phyloP scores from a whole-genome alignment of 2,888 invertebrate genomes.

The Chesias legatella region DNA sequence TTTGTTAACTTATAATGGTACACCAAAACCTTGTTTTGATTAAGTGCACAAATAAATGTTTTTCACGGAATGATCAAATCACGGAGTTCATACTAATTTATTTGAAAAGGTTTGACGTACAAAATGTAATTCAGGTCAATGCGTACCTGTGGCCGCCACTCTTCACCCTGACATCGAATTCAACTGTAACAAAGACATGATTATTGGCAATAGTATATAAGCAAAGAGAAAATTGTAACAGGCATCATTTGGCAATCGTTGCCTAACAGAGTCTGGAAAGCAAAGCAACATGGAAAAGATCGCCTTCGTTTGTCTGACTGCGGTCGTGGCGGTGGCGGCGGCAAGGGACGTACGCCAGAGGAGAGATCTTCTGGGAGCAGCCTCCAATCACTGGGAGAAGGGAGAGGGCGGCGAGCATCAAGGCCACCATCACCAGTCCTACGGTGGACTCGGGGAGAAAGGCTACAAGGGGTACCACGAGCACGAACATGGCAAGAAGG shows the following conservation, averaged over 20 bases:
- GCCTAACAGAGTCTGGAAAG: constrained; percentile 53
- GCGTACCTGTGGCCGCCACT: constrained; percentile 59
- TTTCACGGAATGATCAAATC: too few species aligned
- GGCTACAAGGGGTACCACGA: constrained; percentile 85
- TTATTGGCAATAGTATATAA: constrained; percentile 77
- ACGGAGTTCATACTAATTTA: background rate
- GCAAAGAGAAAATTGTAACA: constrained; percentile 60
- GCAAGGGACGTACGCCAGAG: constrained; percentile 72
- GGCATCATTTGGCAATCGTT: constrained; percentile 74
- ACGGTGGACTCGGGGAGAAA: constrained; percentile 85
- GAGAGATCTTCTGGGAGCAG: constrained; percentile 75
- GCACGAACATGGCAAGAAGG: constrained; percentile 84
- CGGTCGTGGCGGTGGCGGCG: constrained; percentile 62
- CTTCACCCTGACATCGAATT: constrained; percentile 73
- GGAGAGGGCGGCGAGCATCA: constrained; percentile 84
- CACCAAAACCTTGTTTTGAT: too few species aligned
- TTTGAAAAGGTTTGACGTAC: background rate
- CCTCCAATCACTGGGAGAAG: constrained; percentile 67
- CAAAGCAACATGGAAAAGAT: constrained; percentile 57
- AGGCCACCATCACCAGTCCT: constrained; percentile 80
- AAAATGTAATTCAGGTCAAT: constrained; percentile 62
- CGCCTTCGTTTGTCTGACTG: constrained; percentile 57
- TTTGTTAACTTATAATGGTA: too few species aligned
- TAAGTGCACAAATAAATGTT: too few species aligned
- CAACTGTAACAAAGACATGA: constrained; percentile 40